A percentile compares a stretch with the other conserved stretches of the same genome.
These are phyloP conservation scores for Cephalopachus bancanus DNA, from an alignment of 2,797 vertebrate species.

Conservation along the genomic window DNA sequence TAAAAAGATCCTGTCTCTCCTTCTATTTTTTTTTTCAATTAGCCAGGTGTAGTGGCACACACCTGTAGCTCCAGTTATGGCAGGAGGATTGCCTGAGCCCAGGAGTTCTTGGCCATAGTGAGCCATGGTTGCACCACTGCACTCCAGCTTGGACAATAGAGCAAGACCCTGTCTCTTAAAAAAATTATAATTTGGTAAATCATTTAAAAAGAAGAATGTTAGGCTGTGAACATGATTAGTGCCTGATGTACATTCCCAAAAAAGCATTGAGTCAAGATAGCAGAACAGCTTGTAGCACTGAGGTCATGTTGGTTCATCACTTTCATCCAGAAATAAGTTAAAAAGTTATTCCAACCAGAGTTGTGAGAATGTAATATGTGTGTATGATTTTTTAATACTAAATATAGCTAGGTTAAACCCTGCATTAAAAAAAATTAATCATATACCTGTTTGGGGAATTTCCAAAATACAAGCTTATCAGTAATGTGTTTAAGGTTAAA, in stretches of 20 bases:
- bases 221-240: slow-evolving; percentile 27
- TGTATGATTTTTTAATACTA: neutral
- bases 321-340: slow-evolving; percentile 18
- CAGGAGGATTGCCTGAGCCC: too few species aligned
- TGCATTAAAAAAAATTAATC: slow-evolving; percentile 25
- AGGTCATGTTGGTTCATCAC: neutral
- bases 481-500: neutral
- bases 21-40: too few species aligned
- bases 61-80: too few species aligned
- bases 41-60: too few species aligned
- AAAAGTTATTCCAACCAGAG: neutral
- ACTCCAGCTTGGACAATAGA: too few species aligned
- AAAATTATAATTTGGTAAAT: slow-evolving; percentile 12
- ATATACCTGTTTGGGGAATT: neutral
- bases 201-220: slow-evolving; percentile 18
- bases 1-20: too few species aligned
- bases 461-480: slow-evolving; percentile 1
- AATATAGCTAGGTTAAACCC: neutral
- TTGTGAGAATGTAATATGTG: neutral
- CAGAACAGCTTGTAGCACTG: neutral
- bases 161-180: too few species aligned
- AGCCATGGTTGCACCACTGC: too few species aligned
- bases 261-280: neutral
- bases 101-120: too few species aligned
- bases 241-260: neutral